Conservation (phyloP, 2,888 invertebrate genomes). For the Zele albiditarsus region DNA sequence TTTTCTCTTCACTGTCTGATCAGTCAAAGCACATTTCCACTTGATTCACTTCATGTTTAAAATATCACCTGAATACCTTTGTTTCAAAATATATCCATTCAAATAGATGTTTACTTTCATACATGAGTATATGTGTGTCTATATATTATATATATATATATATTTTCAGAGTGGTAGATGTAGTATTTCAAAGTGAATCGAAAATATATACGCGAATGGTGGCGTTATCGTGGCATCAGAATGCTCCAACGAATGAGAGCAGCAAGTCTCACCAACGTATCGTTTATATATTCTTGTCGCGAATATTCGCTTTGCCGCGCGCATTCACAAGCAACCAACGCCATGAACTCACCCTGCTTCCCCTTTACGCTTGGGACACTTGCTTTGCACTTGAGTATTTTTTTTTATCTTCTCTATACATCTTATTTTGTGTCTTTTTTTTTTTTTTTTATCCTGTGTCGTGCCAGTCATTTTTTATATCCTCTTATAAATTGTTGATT, state of each 20-base stretch:
- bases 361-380: conserved; percentile 1
- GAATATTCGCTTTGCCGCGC: conserved; percentile 44
- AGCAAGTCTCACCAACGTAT: conserved; percentile 44
- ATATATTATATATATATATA: conserved; percentile 2
- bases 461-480: background rate
- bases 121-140: background rate
- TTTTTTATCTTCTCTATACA: background rate
- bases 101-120: background rate
- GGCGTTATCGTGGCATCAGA: conserved; percentile 6
- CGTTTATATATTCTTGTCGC: conserved; percentile 46
- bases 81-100: background rate
- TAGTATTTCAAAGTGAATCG: conserved; percentile 24
- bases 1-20: background rate
- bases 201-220: conserved; percentile 13
- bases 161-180: conserved; percentile 9
- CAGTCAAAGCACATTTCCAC: conserved; percentile 1
- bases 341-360: conserved; percentile 13
- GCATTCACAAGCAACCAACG: conserved; percentile 45
- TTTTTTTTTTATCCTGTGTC: background rate
- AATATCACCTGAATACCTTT: background rate
- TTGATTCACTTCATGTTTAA: background rate
- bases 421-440: background rate
- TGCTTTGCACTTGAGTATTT: conserved; percentile 1
- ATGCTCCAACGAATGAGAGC: background rate
- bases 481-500: conserved; percentile 1